Evolutionary conservation across 2,113 vertebrate genomes (phyloP), one percentile per base, ranked within the genome.

Genomic region (Sakesphorus luctuosus): DNA sequence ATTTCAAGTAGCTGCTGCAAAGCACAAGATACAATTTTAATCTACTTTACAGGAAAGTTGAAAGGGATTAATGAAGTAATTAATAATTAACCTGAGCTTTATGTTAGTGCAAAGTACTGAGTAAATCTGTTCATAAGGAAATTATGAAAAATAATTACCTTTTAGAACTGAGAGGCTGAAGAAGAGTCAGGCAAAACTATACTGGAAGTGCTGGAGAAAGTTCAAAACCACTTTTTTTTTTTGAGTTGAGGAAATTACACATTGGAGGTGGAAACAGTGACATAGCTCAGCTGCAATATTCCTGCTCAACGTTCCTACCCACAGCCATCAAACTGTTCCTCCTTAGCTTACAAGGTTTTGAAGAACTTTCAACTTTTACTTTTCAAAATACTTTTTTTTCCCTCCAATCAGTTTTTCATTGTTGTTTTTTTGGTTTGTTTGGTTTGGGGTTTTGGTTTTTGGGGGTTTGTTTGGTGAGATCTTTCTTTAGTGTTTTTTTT

Each of bases 81-180:
- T 95, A 93, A 89, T 86, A 36, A 90, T 81, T 82, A 93, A 82
- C 79, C 62, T 81, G 66, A 74, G 69, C 73, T 81, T 84, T 65
- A 17, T 79, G 71, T 92, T 95, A 97, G 87, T 78, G 85, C 76
- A 65, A 93, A 92, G 73, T 77, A 74, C 33, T 55, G 78, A 91
- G 46, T 50, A 75, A 71, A 94, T 76, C 53, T 87, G 18, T 89
- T 84, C 1, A 2, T 49, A 89, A 87, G 77, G 69, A 72, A 87
- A 88, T 66, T 2, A 65, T 61, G 43, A 68, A 85, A 91, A 95
- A 6, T 16, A 56, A 81, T 80, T 95, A 40, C 46, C 36, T 95
- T 55, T 74, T 21, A 73, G 78, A 79, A 90, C 36, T 0, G 3
- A 80, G 49, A 67, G 62, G 36, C 68, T 90, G 80, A 88, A 93